Percentiles rank a stretch among this genome's conserved stretches.
These are phyloP conservation scores for Lepidocyrtoides sp. DNA, from an alignment of 2,888 invertebrate species.

Conservation along the genomic window DNA sequence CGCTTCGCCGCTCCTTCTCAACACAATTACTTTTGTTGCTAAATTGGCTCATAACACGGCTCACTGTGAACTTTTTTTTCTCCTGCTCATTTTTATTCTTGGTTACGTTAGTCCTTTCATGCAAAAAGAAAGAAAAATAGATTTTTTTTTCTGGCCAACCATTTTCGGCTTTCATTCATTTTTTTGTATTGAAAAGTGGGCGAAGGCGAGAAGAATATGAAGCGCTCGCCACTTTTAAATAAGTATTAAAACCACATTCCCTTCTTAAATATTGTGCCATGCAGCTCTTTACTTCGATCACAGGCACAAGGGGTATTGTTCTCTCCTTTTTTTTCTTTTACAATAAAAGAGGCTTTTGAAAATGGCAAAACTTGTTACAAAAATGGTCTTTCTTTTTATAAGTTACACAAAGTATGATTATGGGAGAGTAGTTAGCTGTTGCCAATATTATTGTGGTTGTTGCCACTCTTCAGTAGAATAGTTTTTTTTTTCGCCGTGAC, in stretches of 20 bases:
- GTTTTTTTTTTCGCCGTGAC: constrained; percentile 2
- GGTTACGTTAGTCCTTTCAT: background rate
- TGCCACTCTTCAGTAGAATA: background rate
- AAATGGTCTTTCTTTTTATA: constrained; percentile 15
- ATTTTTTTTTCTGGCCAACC: background rate
- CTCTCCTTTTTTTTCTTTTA: background rate
- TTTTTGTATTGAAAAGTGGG: constrained; percentile 65
- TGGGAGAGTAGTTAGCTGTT: constrained; percentile 13
- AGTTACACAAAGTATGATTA: constrained; percentile 47
- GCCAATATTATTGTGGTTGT: constrained; percentile 28
- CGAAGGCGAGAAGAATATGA: constrained; percentile 52
- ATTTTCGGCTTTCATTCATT: constrained; percentile 51
- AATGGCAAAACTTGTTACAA: constrained; percentile 36
- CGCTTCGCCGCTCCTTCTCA: constrained; percentile 38
- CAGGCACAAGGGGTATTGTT: background rate
- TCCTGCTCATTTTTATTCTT: constrained; percentile 39
- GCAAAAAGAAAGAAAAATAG: constrained; percentile 10
- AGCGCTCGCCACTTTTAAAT: background rate
- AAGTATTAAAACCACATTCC: constrained; percentile 10
- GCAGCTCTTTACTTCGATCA: background rate
- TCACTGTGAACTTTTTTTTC: constrained; percentile 57
- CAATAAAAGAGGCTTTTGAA: constrained; percentile 26
- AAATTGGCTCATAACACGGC: constrained; percentile 69
- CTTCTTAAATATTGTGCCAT: background rate
- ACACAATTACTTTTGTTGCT: constrained; percentile 63